phyloP scores from a whole-genome alignment of 2,113 vertebrate species.

The Scophthalmus maximus region DNA sequence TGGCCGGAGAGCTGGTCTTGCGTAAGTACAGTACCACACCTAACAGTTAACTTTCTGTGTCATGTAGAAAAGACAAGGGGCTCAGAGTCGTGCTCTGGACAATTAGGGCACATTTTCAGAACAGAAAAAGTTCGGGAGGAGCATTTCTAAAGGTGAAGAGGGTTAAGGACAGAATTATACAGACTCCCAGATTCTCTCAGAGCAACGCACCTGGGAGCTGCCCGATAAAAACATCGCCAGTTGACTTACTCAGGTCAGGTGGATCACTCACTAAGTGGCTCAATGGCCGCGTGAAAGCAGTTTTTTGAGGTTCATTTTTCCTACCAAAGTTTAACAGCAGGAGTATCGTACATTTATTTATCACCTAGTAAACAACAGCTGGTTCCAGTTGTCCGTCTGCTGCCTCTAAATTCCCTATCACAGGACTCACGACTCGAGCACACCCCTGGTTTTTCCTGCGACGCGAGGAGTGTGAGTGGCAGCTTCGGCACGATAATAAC shows the following conservation, averaged over 20 bases:
- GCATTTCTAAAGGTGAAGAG: neutral
- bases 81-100: neutral
- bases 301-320: too few species aligned
- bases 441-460: constrained; percentile 18
- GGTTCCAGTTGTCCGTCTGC: constrained; percentile 51
- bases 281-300: neutral
- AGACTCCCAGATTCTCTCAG: neutral
- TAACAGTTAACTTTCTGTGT: too few species aligned
- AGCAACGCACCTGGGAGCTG: neutral
- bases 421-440: constrained; percentile 12
- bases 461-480: too few species aligned
- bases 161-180: neutral
- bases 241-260: neutral
- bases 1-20: too few species aligned
- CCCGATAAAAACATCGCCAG: neutral
- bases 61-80: neutral
- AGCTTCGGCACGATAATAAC: constrained; percentile 38
- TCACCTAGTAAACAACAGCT: constrained; percentile 71
- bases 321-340: too few species aligned
- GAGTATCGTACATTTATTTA: too few species aligned
- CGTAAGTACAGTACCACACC: too few species aligned
- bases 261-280: neutral
- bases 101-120: neutral
- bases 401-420: constrained; percentile 47
- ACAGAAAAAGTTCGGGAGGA: neutral